Percentiles rank a stretch among this genome's conserved stretches.
Conservation (phyloP, 2,888 invertebrate species). For the Synergus laeviventris region DNA sequence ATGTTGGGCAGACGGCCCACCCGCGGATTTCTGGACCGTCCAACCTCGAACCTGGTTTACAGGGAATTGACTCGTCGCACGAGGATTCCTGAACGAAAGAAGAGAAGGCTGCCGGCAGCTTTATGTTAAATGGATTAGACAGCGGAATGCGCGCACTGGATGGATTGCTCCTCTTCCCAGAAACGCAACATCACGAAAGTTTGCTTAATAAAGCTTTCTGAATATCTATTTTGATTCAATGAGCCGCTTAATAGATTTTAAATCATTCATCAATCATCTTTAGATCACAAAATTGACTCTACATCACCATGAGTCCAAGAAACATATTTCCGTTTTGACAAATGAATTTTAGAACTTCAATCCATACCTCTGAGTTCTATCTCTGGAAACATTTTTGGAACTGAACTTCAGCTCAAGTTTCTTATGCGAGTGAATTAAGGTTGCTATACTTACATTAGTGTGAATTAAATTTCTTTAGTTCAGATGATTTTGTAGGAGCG, state of each 20-base stretch:
- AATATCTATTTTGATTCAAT: not conserved
- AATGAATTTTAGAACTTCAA: no score
- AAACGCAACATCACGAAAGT: constrained; percentile 40
- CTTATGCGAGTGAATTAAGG: not conserved
- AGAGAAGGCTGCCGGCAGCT: constrained; percentile 60
- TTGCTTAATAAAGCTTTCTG: constrained; percentile 18
- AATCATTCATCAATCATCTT: not conserved
- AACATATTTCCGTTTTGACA: not conserved
- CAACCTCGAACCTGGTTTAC: constrained; percentile 60
- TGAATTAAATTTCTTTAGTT: constrained; percentile 27
- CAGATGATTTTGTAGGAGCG: constrained; percentile 9
- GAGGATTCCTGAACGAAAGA: constrained; percentile 56
- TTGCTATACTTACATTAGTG: not conserved
- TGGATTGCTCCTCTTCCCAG: constrained; percentile 66
- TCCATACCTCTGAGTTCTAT: no score
- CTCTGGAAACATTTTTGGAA: not conserved
- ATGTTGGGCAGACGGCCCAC: constrained; percentile 24
- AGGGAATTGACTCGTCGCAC: constrained; percentile 73
- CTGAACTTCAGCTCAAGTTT: not conserved
- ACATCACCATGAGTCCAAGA: not conserved
- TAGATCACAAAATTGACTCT: not conserved
- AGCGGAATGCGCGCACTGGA: constrained; percentile 71
- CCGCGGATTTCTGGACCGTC: constrained; percentile 58
- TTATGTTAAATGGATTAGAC: constrained; percentile 75
- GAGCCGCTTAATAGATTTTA: not conserved